Conservation (phyloP, 2,888 invertebrate species). For the Lottia scabra region DNA sequence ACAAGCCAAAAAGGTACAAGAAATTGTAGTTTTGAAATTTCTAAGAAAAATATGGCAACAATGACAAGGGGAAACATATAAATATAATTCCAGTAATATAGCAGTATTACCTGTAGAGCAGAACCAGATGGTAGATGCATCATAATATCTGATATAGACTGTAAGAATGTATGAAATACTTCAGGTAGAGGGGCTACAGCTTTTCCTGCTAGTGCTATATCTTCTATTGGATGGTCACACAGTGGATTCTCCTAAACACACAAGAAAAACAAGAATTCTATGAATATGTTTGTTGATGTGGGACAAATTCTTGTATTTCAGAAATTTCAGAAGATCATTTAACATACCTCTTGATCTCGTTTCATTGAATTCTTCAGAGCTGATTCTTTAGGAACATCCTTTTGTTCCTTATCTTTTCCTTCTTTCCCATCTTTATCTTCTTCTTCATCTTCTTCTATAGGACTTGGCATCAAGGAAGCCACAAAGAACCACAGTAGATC, state of each 20-base stretch:
- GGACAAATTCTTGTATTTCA: too few species aligned
- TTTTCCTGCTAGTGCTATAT: slow-evolving; percentile 78
- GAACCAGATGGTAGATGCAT: slow-evolving; percentile 88
- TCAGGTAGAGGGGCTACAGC: slow-evolving; percentile 74
- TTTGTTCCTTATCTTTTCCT: slow-evolving; percentile 71
- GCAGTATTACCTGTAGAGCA: slow-evolving; percentile 73
- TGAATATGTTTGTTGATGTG: too few species aligned
- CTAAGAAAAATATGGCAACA: too few species aligned
- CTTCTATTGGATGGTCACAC: slow-evolving; percentile 84
- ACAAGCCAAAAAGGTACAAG: too few species aligned
- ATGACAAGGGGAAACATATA: too few species aligned
- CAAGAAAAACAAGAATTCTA: too few species aligned
- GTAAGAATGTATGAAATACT: slow-evolving; percentile 86
- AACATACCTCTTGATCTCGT: slow-evolving; percentile 44
- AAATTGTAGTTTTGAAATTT: too few species aligned
- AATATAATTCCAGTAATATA: too few species aligned
- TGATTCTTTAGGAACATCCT: background rate
- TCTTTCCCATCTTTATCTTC: slow-evolving; percentile 70
- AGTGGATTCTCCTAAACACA: slow-evolving; percentile 65
- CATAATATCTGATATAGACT: slow-evolving; percentile 92
- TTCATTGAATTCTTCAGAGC: slow-evolving; percentile 21
- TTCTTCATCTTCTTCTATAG: slow-evolving; percentile 74
- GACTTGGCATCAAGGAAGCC: slow-evolving; percentile 79
- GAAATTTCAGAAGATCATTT: background rate
- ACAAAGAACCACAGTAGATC: slow-evolving; percentile 98